A percentile compares a stretch with the other conserved stretches of the same genome.
Evolutionary conservation across 2,888 invertebrate genomes (phyloP).

Genomic region (Micoletzkya japonica): DNA sequence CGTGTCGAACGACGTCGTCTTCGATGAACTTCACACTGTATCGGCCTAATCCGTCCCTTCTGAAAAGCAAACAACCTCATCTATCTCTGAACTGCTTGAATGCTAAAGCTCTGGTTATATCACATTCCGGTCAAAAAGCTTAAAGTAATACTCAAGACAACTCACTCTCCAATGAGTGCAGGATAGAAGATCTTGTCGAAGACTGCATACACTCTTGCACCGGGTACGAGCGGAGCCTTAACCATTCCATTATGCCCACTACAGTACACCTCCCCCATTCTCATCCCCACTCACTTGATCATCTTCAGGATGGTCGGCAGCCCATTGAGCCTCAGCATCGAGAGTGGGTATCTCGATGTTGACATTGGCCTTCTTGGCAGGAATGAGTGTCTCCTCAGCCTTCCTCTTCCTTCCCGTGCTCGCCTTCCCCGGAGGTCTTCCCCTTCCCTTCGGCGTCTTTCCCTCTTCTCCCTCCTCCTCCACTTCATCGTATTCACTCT

Average conservation of each 20-base stretch:
- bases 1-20: constrained; percentile 50
- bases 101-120: background rate
- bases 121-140: background rate
- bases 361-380: constrained; percentile 32
- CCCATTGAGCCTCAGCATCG: constrained; percentile 46
- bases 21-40: constrained; percentile 56
- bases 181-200: constrained; percentile 59
- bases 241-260: too few species aligned
- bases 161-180: constrained; percentile 48
- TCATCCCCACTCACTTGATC: constrained; percentile 27
- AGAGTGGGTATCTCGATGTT: constrained; percentile 32
- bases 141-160: constrained; percentile 20
- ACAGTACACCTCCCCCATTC: background rate
- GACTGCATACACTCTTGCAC: constrained; percentile 58
- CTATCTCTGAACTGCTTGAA: background rate
- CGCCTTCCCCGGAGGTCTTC: background rate
- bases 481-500: background rate
- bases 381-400: background rate
- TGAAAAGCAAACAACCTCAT: constrained; percentile 29
- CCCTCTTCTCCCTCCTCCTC: background rate
- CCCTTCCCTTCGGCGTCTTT: constrained; percentile 15
- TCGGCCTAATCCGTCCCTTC: constrained; percentile 53
- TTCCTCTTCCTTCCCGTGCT: constrained; percentile 33
- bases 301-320: constrained; percentile 51
- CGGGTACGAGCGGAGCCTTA: constrained; percentile 41